These are phyloP conservation scores for Platichthys flesus DNA, from an alignment of 2,113 vertebrate species.

Conservation along the genomic window DNA sequence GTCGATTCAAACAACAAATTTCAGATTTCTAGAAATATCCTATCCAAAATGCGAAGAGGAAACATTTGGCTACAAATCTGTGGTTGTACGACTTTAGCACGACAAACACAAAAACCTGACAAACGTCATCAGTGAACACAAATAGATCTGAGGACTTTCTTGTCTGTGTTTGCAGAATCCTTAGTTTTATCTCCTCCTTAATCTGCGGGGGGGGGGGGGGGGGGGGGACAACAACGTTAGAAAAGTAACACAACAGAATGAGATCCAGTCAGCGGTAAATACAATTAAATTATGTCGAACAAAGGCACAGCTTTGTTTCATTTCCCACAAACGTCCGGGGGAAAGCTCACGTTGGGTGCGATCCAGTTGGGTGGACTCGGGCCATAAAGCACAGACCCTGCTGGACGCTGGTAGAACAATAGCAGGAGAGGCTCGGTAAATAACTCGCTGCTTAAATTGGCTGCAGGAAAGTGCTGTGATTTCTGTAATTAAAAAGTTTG, in stretches of 20 bases:
- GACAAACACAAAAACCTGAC: not conserved
- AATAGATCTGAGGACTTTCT: not conserved
- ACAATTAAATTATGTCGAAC: conserved; percentile 42
- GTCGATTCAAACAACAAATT: too few relatives aligned
- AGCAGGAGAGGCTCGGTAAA: conserved; percentile 43
- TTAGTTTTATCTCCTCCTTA: conserved; percentile 1
- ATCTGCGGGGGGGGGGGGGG: not conserved
- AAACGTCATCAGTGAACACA: conserved; percentile 38
- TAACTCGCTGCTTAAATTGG: conserved; percentile 65
- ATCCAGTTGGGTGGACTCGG: conserved; percentile 12
- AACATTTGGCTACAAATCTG: not conserved
- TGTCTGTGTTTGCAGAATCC: not conserved
- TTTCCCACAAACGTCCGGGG: conserved; percentile 4
- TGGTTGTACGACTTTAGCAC: not conserved
- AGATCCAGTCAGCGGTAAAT: conserved; percentile 18
- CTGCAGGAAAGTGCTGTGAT: conserved; percentile 63
- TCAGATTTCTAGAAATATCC: too few relatives aligned
- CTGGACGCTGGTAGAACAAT: conserved; percentile 41
- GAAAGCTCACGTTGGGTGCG: conserved; percentile 5
- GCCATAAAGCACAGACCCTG: conserved; percentile 8
- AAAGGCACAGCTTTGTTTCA: conserved; percentile 27
- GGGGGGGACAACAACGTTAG: conserved; percentile 11
- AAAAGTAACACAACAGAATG: conserved; percentile 3
- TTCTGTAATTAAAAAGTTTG: conserved; percentile 74
- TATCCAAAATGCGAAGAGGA: too few relatives aligned